These are phyloP conservation scores for Drosophila recens DNA, from an alignment of 2,888 invertebrate genomes.

Conservation along the genomic window DNA sequence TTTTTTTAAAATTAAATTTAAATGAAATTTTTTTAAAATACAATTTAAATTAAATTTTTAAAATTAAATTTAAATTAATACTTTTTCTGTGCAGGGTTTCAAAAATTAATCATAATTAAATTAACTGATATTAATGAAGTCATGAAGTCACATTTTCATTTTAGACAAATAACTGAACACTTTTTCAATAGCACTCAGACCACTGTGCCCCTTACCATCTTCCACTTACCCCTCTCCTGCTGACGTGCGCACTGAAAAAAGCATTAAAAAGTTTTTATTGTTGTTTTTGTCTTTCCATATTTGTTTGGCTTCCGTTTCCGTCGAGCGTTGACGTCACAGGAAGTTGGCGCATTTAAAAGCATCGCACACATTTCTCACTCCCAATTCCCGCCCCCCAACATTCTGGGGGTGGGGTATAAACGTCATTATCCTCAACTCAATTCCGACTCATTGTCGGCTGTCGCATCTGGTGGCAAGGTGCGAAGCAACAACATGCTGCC, in stretches of 20 bases:
- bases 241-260: conserved; percentile 56
- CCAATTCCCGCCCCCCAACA: not conserved
- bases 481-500: conserved; percentile 69
- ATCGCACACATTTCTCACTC: not conserved
- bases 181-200: not conserved
- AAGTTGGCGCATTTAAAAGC: conserved; percentile 68
- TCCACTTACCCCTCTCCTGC: not conserved
- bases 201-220: conserved; percentile 55
- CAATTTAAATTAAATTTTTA: too few species aligned
- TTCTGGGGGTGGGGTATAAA: conserved; percentile 35
- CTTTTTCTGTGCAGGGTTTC: not conserved
- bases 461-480: conserved; percentile 61
- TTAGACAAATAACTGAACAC: not conserved
- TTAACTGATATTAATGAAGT: conserved; percentile 3
- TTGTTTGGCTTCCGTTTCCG: conserved; percentile 77
- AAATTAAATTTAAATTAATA: too few species aligned
- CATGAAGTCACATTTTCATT: not conserved
- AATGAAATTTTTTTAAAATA: too few species aligned
- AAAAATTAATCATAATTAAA: conserved; percentile 2
- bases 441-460: conserved; percentile 8
- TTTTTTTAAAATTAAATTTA: too few species aligned
- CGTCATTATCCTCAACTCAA: conserved; percentile 57
- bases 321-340: conserved; percentile 47
- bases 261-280: conserved; percentile 73
- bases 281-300: conserved; percentile 61